Evolutionary conservation across 1,140 invertebrate species (phyloP).

Genomic region (Pseudobourletiella spinata): DNA sequence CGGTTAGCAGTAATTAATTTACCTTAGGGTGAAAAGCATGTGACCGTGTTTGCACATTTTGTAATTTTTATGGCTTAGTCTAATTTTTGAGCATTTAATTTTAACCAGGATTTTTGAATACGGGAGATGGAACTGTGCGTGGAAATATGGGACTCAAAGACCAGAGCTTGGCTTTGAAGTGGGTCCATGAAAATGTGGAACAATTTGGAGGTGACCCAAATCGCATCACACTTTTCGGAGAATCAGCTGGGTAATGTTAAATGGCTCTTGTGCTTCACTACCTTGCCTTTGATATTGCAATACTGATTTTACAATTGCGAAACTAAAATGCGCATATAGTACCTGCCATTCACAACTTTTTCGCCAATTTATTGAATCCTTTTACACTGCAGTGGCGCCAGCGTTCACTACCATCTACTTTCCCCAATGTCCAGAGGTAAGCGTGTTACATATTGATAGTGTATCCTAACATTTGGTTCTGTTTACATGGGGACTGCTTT

Average conservation of each 20-base stretch:
- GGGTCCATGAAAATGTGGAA: conserved; percentile 47
- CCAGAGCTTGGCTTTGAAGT: conserved; percentile 46
- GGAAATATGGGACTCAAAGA: conserved; percentile 43
- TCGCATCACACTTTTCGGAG: conserved; percentile 50
- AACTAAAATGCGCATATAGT: too few species aligned
- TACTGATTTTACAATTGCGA: too few species aligned
- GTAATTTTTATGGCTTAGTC: too few species aligned
- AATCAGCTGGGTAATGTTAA: conserved; percentile 17
- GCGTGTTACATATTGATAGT: too few species aligned
- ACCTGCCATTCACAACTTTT: too few species aligned
- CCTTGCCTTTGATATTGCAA: background rate
- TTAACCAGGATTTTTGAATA: conserved; percentile 40
- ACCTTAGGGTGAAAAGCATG: background rate
- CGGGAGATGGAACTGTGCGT: conserved; percentile 39
- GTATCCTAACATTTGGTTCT: too few species aligned
- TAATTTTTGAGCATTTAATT: too few species aligned
- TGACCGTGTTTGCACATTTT: background rate
- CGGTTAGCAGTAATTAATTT: conserved; percentile 35
- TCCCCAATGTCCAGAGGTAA: conserved; percentile 41
- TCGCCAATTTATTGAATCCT: conserved; percentile 40
- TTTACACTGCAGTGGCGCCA: conserved; percentile 44
- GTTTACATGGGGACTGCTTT: too few species aligned
- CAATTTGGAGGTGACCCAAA: conserved; percentile 50
- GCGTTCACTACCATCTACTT: conserved; percentile 49
- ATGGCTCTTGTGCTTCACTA: background rate